Percentiles rank a stretch among this genome's conserved stretches.
Evolutionary conservation across 2,113 vertebrate species (phyloP).

Genomic region (Synodontis membranacea): DNA sequence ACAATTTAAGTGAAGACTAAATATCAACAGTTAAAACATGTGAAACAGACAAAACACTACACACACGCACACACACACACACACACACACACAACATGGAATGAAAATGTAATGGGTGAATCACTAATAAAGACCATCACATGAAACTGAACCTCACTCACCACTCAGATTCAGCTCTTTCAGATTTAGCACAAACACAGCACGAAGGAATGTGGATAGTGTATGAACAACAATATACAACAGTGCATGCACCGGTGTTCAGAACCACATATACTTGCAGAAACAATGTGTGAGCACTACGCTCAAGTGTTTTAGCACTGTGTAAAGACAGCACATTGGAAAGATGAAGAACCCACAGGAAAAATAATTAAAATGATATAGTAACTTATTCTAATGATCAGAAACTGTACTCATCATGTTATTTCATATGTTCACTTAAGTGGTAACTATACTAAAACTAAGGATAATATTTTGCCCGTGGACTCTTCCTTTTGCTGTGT

Average conservation of each 20-base stretch:
- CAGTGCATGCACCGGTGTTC: slow-evolving; percentile 44
- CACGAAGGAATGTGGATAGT: slow-evolving; percentile 21
- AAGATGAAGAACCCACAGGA: slow-evolving; percentile 76
- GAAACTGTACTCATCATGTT: not conserved
- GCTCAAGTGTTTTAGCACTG: slow-evolving; percentile 30
- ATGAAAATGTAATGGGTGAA: not conserved
- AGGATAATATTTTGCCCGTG: slow-evolving; percentile 71
- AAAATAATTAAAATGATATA: slow-evolving; percentile 62
- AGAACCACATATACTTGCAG: slow-evolving; percentile 30
- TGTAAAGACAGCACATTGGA: slow-evolving; percentile 62
- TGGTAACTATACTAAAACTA: not conserved
- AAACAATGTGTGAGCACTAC: slow-evolving; percentile 37
- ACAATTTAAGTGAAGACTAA: slow-evolving; percentile 30
- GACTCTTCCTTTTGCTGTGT: slow-evolving; percentile 74
- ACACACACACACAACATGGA: slow-evolving; percentile 24
- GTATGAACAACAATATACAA: slow-evolving; percentile 22
- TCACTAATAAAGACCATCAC: slow-evolving; percentile 22
- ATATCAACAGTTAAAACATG: slow-evolving; percentile 57
- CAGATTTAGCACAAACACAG: slow-evolving; percentile 36
- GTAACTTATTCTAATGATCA: slow-evolving; percentile 7
- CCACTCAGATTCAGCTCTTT: slow-evolving; percentile 52
- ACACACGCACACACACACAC: slow-evolving; percentile 61
- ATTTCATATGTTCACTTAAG: not conserved
- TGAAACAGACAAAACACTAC: slow-evolving; percentile 55
- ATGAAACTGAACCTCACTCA: slow-evolving; percentile 52